phyloP scores from a whole-genome alignment of 2,888 invertebrate species.

The Biston betularia region DNA sequence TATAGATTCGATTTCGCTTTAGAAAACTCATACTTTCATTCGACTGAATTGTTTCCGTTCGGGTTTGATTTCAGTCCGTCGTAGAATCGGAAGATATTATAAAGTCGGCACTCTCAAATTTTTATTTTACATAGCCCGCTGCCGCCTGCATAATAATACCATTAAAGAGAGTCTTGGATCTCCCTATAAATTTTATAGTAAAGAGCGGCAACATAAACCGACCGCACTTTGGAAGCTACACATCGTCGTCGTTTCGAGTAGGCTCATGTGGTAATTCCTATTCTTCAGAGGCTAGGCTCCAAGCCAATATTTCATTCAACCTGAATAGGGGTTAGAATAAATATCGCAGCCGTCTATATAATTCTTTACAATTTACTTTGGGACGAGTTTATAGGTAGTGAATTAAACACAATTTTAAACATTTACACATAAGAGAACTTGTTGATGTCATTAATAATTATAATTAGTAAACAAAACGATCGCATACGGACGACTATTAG shows the following conservation, averaged over 20 bases:
- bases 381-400: constrained; percentile 10
- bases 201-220: constrained; percentile 54
- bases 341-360: constrained; percentile 21
- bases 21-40: constrained; percentile 35
- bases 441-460: no score
- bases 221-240: constrained; percentile 47
- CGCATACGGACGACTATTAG: no score
- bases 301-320: constrained; percentile 37
- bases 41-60: constrained; percentile 34
- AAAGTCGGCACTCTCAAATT: constrained; percentile 52
- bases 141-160: constrained; percentile 54
- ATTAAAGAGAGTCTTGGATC: constrained; percentile 60
- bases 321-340: constrained; percentile 10
- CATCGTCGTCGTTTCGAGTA: constrained; percentile 39
- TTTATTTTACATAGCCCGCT: constrained; percentile 56
- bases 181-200: constrained; percentile 60
- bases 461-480: no score
- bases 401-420: neutral
- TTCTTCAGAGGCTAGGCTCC: constrained; percentile 36
- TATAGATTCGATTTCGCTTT: constrained; percentile 44
- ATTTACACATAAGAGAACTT: neutral
- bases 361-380: constrained; percentile 24
- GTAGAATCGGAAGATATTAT: constrained; percentile 43
- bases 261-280: constrained; percentile 40
- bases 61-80: constrained; percentile 45